Conservation (phyloP, 2,113 vertebrate genomes). For the Gallinago undulata region DNA sequence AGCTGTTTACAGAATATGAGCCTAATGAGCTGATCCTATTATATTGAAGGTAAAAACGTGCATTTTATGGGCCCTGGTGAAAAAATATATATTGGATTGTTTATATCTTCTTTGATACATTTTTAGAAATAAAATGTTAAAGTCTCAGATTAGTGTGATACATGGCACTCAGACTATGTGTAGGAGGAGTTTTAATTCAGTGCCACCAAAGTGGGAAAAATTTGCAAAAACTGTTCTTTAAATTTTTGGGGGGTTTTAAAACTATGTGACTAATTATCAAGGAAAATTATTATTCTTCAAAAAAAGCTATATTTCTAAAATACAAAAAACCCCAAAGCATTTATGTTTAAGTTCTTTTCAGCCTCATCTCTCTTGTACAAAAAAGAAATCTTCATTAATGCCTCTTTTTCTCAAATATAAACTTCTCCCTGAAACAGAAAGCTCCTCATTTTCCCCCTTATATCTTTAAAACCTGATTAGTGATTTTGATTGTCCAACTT, state of each 20-base stretch:
- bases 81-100: background rate
- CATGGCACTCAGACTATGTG: background rate
- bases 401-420: background rate
- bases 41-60: slow-evolving; percentile 31
- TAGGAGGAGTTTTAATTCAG: slow-evolving; percentile 8
- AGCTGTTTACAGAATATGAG: slow-evolving; percentile 56
- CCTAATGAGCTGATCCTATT: slow-evolving; percentile 57
- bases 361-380: background rate
- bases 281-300: background rate
- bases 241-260: background rate
- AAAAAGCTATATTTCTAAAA: background rate
- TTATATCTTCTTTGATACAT: background rate
- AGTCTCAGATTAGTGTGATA: background rate
- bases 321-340: rapidly evolving
- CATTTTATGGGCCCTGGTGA: slow-evolving; percentile 22
- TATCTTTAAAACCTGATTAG: background rate
- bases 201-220: slow-evolving; percentile 1
- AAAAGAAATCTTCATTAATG: background rate
- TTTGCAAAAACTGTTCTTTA: background rate
- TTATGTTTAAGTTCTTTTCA: background rate
- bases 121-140: slow-evolving; percentile 9
- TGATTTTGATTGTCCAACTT: background rate
- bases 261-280: background rate
- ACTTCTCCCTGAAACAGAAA: background rate
- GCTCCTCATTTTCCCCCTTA: background rate